Evolutionary conservation across 2,113 vertebrate genomes (phyloP).

Genomic region (Pitta sordida): DNA sequence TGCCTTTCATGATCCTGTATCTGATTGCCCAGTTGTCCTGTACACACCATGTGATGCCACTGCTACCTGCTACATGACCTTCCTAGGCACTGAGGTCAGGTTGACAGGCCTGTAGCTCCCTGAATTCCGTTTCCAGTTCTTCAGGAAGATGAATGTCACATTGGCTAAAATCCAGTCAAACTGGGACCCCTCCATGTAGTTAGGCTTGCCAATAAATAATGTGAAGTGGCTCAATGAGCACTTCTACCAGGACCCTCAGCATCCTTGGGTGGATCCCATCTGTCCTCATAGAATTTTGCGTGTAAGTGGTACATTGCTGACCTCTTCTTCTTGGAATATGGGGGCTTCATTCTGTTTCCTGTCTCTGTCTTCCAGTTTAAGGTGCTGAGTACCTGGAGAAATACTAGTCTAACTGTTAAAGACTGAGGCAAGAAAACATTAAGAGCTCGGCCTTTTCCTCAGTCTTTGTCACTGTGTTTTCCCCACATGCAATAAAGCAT

Average conservation of each 20-base stretch:
- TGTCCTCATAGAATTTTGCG: rapidly evolving
- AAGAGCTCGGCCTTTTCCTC: not conserved
- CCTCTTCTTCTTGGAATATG: not conserved
- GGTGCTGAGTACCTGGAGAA: not conserved
- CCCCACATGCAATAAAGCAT: not conserved
- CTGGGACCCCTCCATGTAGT: not conserved
- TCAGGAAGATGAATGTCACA: not conserved
- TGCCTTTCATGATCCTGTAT: not conserved
- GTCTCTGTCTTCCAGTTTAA: not conserved
- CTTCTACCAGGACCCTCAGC: not conserved
- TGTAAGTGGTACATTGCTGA: no score
- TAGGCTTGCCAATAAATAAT: not conserved
- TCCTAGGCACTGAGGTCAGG: not conserved
- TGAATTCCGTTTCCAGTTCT: not conserved
- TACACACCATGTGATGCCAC: not conserved
- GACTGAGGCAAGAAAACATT: not conserved
- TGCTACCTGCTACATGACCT: no score
- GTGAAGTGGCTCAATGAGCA: not conserved
- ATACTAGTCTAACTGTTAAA: not conserved
- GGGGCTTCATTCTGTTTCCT: not conserved
- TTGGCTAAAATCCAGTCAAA: not conserved
- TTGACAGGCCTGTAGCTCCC: not conserved
- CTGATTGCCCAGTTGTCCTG: not conserved
- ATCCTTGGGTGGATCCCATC: not conserved
- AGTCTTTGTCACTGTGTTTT: not conserved